Base-by-base conservation (phyloP, 2,888 invertebrate genomes). In the Bugulina stolonifera region DNA sequence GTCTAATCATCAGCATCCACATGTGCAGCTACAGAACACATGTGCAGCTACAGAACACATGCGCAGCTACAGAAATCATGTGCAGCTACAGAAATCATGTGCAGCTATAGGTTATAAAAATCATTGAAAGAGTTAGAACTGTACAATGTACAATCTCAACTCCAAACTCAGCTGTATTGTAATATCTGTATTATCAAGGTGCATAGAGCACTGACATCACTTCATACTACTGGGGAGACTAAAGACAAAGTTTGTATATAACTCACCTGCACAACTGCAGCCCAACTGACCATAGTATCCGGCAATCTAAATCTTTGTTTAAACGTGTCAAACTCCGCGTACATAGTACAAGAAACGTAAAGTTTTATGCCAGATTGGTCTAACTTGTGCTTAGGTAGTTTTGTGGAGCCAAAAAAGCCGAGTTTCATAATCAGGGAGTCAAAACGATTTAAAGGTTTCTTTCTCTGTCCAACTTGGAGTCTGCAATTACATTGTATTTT, bases 331-430 rank as follows among this genome's bases (percentile, higher is more conserved):
- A 32, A 64, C 25, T 64, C 64, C 3, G 2, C 32, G n/a, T 64
- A 64, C 64, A 29, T 32, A 10, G 64, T 18, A 32, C 64, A 64
- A 5, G 64, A 64, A 2, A 64, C 64, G 32, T 64, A 64, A 2
- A 64, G n/a, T 32, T 64, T 64, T 18, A 64, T 27, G 14, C 29
- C 29, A 14, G 64, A 27, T 5, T 27, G 10, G 5, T 64, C 64
- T 2, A 64, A n/a, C 22, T 27, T 1, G 25, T 32, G 5, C n/a
- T 64, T 64, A 14, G 22, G 5, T 32, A 10, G 2, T 32, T 25
- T 27, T 14, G 64, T 64, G 27, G 32, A 34, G 14, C 64, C 64
- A 25, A 14, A 27, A 64, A 64, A 64, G 10, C 64, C 64, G 5
- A 25, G 18, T 64, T 64, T 27, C 27, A 25, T 64, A 5, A 64